Base-by-base conservation (phyloP, 1,140 invertebrate genomes). In the Aricia agestis region DNA sequence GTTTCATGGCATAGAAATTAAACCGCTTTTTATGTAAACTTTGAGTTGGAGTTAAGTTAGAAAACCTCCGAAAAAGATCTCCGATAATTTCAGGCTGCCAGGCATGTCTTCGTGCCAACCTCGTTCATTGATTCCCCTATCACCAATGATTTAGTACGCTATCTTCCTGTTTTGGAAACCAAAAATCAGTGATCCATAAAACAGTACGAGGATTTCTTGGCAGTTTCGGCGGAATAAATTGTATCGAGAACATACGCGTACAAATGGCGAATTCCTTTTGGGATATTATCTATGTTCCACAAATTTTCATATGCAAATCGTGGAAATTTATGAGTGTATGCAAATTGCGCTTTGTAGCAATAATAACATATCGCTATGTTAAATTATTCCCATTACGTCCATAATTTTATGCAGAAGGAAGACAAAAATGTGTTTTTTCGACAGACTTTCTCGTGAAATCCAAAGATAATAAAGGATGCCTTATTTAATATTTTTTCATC, bases 261-360 rank as follows among this genome's bases (percentile, higher is more conserved):
- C 2, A 36, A 36, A 36, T 9, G 36, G 36, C 45, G 45, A 52
- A 52, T 52, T 52, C 45, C 45, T 52, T 52, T 52, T 52, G 45
- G 45, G 45, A 59, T 19, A 59, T 17, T 59, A 59, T 57, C 52
- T 57, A 59, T 19, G 58, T 59, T 59, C 58, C n/a, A 59, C 58
- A 59, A 59, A 59, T 59, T n/a, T 59, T 59, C 58, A 59, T 18
- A 59, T 59, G 58, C 58, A 18, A 59, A 59, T 59, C 58, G 58
- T 19, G n/a, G 5, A 59, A 59, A 59, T 59, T 59, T 59, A 59
- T n/a, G 58, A 59, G 58, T 19, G 18, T 18, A 59, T 59, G 58
- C 18, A 59, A 59, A 59, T 59, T 59, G 6, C 58, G 58, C 58
- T 59, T 59, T 59, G 58, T 59, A 18, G 6, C 58, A 59, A 59